Evolutionary conservation across 2,113 vertebrate genomes (phyloP).

Genomic region (Ammodytes marinus): DNA sequence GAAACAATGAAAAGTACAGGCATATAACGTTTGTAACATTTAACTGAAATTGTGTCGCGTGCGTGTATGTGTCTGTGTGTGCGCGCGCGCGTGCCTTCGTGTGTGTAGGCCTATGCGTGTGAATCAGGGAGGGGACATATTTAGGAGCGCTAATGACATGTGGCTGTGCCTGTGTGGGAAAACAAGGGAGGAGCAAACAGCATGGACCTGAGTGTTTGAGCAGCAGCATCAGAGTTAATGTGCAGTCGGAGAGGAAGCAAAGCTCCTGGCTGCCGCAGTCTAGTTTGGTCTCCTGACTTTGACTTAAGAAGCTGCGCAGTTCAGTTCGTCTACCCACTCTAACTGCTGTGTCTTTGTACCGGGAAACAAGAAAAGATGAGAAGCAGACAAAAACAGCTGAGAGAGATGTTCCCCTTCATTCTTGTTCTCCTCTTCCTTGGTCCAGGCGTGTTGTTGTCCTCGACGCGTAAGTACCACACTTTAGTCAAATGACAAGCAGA

Average conservation of each 20-base stretch:
- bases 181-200: constrained; percentile 84
- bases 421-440: constrained; percentile 62
- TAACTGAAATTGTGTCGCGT: neutral
- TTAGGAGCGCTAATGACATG: constrained; percentile 63
- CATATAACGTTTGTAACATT: neutral
- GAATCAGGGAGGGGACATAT: constrained; percentile 45
- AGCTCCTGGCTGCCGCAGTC: neutral
- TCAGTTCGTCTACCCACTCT: constrained; percentile 1
- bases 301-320: constrained; percentile 16
- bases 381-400: neutral
- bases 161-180: constrained; percentile 66
- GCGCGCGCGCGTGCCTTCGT: constrained; percentile 4
- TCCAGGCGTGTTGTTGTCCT: constrained; percentile 68
- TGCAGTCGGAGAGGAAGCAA: constrained; percentile 57
- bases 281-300: constrained; percentile 2
- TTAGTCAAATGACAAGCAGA: neutral
- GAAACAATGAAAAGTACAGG: neutral
- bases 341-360: neutral
- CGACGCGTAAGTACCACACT: constrained; percentile 76
- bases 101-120: constrained; percentile 20
- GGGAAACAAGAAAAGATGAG: constrained; percentile 13
- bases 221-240: constrained; percentile 76
- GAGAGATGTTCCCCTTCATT: constrained; percentile 62
- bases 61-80: neutral
- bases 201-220: constrained; percentile 82